Evolutionary conservation across 2,113 vertebrate genomes (phyloP).

Genomic region (Microtus richardsoni): DNA sequence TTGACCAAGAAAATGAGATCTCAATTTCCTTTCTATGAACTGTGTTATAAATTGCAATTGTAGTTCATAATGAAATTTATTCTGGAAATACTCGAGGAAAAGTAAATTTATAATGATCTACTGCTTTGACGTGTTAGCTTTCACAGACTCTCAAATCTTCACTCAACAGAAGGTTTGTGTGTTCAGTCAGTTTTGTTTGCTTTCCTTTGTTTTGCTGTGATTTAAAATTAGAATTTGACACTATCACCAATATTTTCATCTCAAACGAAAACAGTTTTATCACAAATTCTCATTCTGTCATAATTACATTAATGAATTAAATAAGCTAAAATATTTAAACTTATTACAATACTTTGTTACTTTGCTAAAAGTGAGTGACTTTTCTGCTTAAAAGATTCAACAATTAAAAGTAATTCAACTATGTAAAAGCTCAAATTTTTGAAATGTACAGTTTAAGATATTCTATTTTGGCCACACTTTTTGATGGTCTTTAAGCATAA

Average conservation of each 20-base stretch:
- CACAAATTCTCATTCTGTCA: background rate
- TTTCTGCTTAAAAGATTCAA: background rate
- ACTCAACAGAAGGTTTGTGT: background rate
- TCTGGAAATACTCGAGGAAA: slow-evolving; percentile 17
- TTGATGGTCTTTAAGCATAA: background rate
- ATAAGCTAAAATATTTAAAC: slow-evolving; percentile 16
- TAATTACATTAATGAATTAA: background rate
- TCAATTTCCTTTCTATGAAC: slow-evolving; percentile 1
- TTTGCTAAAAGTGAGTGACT: background rate
- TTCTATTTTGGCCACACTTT: background rate
- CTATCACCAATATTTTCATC: slow-evolving; percentile 19
- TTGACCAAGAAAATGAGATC: background rate
- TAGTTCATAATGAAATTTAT: slow-evolving; percentile 1
- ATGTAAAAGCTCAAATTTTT: background rate
- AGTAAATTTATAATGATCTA: background rate
- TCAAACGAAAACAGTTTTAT: slow-evolving; percentile 25
- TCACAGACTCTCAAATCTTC: background rate
- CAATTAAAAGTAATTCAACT: background rate
- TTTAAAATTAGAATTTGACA: background rate
- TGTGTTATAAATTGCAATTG: background rate
- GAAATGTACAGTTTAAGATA: background rate
- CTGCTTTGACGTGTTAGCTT: background rate
- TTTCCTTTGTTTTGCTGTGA: slow-evolving; percentile 38
- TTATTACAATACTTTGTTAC: background rate
- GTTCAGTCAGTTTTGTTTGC: background rate